Conservation (phyloP, 1,140 invertebrate genomes). For the Hylaeus anthracinus region DNA sequence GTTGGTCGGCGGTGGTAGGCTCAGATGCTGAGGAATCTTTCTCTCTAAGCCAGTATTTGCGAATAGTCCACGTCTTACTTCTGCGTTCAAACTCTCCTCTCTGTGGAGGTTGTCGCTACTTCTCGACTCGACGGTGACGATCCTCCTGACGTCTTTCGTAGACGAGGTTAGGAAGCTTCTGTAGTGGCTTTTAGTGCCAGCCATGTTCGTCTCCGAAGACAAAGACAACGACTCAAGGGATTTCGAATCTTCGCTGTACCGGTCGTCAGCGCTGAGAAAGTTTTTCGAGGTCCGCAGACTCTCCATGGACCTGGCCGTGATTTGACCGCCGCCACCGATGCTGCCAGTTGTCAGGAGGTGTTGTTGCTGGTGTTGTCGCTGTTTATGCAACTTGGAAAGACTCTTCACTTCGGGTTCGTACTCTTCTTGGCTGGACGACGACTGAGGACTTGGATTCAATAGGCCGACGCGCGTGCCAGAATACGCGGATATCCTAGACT, state of each 20-base stretch:
- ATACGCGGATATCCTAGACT: slow-evolving; percentile 72
- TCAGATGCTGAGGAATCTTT: slow-evolving; percentile 85
- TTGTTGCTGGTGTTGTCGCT: slow-evolving; percentile 79
- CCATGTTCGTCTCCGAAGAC: slow-evolving; percentile 80
- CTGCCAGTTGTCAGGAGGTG: slow-evolving; percentile 81
- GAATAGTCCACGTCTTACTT: slow-evolving; percentile 85
- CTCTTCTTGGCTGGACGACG: slow-evolving; percentile 87
- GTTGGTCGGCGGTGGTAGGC: slow-evolving; percentile 84
- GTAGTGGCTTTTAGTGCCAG: slow-evolving; percentile 78
- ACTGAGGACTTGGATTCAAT: slow-evolving; percentile 84
- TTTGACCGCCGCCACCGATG: slow-evolving; percentile 74
- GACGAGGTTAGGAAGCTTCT: slow-evolving; percentile 84
- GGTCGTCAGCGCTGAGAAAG: slow-evolving; percentile 75
- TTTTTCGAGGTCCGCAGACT: slow-evolving; percentile 81
- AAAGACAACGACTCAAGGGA: slow-evolving; percentile 75
- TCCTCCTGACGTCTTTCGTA: slow-evolving; percentile 84
- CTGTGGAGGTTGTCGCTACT: slow-evolving; percentile 82
- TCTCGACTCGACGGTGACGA: slow-evolving; percentile 81
- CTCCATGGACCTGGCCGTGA: slow-evolving; percentile 87
- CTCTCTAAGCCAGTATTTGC: slow-evolving; percentile 83
- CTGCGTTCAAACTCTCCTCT: slow-evolving; percentile 84
- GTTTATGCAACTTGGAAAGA: slow-evolving; percentile 74
- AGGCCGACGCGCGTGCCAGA: slow-evolving; percentile 73
- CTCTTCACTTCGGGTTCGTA: slow-evolving; percentile 82
- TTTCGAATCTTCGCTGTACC: slow-evolving; percentile 75